phyloP scores from a whole-genome alignment of 23 tunicate species.

The Styela clava region DNA sequence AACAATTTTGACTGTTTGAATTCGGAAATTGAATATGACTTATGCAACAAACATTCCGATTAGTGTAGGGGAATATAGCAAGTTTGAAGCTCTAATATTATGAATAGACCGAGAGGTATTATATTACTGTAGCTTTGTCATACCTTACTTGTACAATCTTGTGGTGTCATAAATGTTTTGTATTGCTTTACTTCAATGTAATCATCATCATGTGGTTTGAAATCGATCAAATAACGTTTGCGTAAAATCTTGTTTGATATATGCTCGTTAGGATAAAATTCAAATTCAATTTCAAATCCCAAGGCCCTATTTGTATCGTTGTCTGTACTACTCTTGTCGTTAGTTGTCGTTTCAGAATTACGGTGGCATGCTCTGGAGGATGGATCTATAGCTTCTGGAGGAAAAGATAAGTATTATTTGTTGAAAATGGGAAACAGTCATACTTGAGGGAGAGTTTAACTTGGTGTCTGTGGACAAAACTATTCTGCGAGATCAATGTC shows the following conservation, averaged over 20 bases:
- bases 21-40: too few species aligned
- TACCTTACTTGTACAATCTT: constrained; percentile 5
- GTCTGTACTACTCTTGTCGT: neutral
- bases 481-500: too few species aligned
- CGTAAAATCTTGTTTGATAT: constrained; percentile 31
- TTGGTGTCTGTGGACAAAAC: too few species aligned
- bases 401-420: neutral
- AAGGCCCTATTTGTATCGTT: neutral
- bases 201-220: constrained; percentile 39
- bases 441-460: too few species aligned
- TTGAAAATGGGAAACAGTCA: neutral
- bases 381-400: neutral
- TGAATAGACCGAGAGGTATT: too few species aligned
- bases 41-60: too few species aligned
- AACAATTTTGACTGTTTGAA: too few species aligned
- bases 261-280: constrained; percentile 53
- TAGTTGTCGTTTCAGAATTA: neutral
- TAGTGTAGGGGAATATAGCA: too few species aligned
- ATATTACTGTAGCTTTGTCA: too few species aligned
- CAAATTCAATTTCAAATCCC: constrained; percentile 60
- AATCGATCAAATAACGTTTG: constrained; percentile 69
- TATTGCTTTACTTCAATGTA: constrained; percentile 29
- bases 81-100: too few species aligned
- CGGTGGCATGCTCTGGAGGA: neutral
- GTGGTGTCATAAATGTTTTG: constrained; percentile 6